Evolutionary conservation across 1,140 invertebrate genomes (phyloP).

Genomic region (Diuraphis noxia): DNA sequence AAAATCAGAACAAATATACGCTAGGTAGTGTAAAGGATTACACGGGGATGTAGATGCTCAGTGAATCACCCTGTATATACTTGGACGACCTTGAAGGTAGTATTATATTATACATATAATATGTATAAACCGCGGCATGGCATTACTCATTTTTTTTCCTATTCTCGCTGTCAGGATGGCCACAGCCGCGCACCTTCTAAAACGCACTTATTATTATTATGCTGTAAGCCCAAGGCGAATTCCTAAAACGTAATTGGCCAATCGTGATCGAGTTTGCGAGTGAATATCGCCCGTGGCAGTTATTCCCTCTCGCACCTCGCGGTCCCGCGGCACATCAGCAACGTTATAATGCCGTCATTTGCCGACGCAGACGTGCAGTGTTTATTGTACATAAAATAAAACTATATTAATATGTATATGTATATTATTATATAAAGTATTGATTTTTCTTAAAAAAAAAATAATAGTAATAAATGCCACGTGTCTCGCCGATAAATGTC

Average conservation of each 20-base stretch:
- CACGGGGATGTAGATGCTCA: neutral
- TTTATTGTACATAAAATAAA: neutral
- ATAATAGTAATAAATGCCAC: neutral
- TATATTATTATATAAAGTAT: neutral
- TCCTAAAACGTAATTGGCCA: constrained; percentile 49
- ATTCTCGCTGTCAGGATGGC: neutral
- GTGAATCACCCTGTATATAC: neutral
- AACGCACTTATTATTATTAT: constrained; percentile 33
- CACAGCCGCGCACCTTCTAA: neutral
- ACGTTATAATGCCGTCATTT: neutral
- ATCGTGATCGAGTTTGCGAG: constrained; percentile 44
- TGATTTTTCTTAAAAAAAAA: neutral
- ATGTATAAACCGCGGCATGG: neutral
- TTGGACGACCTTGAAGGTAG: constrained; percentile 15
- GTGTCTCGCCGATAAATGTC: neutral
- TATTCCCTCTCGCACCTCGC: constrained; percentile 30
- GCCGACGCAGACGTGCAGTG: neutral
- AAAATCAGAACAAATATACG: neutral
- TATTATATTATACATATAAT: neutral
- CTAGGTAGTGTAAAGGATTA: neutral
- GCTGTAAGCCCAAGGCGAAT: constrained; percentile 22
- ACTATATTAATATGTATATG: neutral
- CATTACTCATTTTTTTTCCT: constrained; percentile 37
- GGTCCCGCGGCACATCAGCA: neutral
- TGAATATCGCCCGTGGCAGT: neutral